Percentiles rank a stretch among this genome's conserved stretches.
These are phyloP conservation scores for Urocolius indicus DNA, from an alignment of 2,113 vertebrate genomes.

Conservation along the genomic window DNA sequence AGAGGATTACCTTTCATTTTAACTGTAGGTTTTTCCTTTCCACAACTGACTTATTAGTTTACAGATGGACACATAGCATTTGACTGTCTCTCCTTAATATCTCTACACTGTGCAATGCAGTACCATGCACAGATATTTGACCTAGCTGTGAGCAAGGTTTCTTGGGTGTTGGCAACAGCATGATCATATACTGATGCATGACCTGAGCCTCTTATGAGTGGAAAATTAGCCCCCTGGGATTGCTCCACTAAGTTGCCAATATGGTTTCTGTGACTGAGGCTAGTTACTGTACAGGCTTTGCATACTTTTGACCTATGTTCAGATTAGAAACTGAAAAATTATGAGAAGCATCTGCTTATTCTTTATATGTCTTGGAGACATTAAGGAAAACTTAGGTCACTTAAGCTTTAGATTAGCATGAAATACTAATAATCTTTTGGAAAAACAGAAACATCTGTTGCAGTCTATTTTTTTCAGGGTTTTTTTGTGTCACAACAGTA, in stretches of 20 bases:
- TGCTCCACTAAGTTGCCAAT: not conserved
- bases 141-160: conserved; percentile 36
- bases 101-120: not conserved
- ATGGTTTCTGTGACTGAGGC: not conserved
- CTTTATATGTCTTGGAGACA: not conserved
- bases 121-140: not conserved
- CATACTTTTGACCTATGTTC: not conserved
- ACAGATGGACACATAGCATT: rapidly evolving
- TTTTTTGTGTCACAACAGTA: not conserved
- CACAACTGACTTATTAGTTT: not conserved
- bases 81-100: not conserved
- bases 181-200: not conserved
- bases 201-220: not conserved
- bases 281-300: not conserved
- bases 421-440: not conserved
- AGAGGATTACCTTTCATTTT: not conserved
- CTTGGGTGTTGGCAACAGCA: not conserved
- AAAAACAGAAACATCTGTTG: not conserved
- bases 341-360: not conserved
- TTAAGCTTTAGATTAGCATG: not conserved
- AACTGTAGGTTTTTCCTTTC: rapidly evolving
- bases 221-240: not conserved
- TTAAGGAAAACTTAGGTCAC: not conserved
- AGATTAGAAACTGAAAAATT: not conserved
- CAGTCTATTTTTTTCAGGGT: not conserved